Evolutionary conservation across 2,113 vertebrate species (phyloP).

Genomic region (Thamnaconus septentrionalis): DNA sequence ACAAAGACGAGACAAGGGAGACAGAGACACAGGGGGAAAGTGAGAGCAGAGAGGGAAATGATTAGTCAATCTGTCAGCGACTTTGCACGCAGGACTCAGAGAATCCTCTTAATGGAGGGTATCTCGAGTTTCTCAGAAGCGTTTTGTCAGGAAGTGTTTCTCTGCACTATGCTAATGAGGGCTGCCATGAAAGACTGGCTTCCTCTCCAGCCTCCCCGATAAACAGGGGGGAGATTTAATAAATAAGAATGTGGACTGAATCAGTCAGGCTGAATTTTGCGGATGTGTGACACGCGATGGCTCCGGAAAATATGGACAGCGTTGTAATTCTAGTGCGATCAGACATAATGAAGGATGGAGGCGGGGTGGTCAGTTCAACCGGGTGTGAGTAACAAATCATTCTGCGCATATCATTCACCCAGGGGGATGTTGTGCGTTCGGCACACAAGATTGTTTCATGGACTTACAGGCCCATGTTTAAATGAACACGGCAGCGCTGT

Average conservation of each 20-base stretch:
- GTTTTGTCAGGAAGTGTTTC: constrained; percentile 25
- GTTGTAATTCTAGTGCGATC: constrained; percentile 20
- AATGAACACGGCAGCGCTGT: constrained; percentile 8
- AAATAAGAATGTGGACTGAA: constrained; percentile 37
- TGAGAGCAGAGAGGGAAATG: constrained; percentile 15
- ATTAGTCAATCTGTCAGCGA: constrained; percentile 60
- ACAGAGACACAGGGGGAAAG: constrained; percentile 33
- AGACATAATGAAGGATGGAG: constrained; percentile 18
- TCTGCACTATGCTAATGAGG: constrained; percentile 27
- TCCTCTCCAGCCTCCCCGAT: constrained; percentile 32
- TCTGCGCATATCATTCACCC: not conserved
- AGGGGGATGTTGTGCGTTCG: constrained; percentile 1
- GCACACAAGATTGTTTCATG: constrained; percentile 18
- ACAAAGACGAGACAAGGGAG: constrained; percentile 38
- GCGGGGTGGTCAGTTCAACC: constrained; percentile 6
- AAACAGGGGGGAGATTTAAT: constrained; percentile 28
- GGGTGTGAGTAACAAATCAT: constrained; percentile 15
- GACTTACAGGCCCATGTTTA: constrained; percentile 16
- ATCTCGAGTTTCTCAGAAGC: constrained; percentile 45
- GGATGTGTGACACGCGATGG: constrained; percentile 10
- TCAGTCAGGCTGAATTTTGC: constrained; percentile 36
- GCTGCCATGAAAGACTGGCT: constrained; percentile 29
- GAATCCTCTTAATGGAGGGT: constrained; percentile 37
- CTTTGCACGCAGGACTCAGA: constrained; percentile 39
- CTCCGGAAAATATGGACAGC: not conserved